Conservation (phyloP, 2,888 invertebrate species). For the Folsomia manolachei region DNA sequence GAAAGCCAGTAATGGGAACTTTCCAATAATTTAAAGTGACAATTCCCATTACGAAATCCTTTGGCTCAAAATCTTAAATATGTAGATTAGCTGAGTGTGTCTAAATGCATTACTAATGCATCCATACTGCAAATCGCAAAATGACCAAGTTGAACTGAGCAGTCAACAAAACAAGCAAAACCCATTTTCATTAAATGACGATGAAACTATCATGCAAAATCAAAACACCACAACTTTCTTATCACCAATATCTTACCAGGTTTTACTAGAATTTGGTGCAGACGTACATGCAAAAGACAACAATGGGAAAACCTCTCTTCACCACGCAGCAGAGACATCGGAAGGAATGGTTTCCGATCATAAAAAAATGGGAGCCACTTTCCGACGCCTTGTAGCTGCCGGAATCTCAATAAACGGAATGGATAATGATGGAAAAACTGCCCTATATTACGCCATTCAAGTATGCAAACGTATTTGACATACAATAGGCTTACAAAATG, state of each 20-base stretch:
- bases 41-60: no score
- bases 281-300: slow-evolving; percentile 48
- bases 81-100: no score
- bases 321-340: slow-evolving; percentile 50
- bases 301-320: slow-evolving; percentile 43
- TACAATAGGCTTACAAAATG: not conserved
- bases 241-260: slow-evolving; percentile 27
- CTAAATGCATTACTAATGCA: no score
- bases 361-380: slow-evolving; percentile 49
- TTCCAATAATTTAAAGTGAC: no score
- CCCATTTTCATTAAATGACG: no score
- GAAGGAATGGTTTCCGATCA: slow-evolving; percentile 50
- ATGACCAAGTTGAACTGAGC: no score
- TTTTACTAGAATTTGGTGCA: slow-evolving; percentile 50
- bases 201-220: not conserved
- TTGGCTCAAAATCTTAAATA: no score
- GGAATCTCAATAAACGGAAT: slow-evolving; percentile 48
- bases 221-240: no score
- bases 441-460: slow-evolving; percentile 49
- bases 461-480: slow-evolving; percentile 21
- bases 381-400: slow-evolving; percentile 47
- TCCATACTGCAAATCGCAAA: no score
- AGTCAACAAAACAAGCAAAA: no score
- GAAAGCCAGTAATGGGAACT: no score
- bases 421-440: slow-evolving; percentile 50